Conservation (phyloP, 1,140 invertebrate genomes). For the Cydia splendana region DNA sequence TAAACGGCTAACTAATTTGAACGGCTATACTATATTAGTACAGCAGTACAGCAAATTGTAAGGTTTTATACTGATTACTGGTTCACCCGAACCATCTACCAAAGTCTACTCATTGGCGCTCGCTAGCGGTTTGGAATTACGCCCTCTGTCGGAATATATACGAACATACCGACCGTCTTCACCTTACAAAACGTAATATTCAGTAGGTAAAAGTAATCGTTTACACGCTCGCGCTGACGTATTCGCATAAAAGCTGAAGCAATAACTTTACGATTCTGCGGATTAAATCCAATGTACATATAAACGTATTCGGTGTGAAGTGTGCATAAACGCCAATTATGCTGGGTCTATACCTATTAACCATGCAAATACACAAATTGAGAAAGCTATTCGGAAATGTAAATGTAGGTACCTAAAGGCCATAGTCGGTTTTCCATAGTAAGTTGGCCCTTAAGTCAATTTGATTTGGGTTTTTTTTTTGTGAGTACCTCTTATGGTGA, state of each 20-base stretch:
- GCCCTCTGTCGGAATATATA: slow-evolving; percentile 4
- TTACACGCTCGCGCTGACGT: slow-evolving; percentile 22
- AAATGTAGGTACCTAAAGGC: too few relatives aligned
- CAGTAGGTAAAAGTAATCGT: slow-evolving; percentile 30
- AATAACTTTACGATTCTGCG: background rate
- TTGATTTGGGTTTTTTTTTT: too few relatives aligned
- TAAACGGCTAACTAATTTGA: too few relatives aligned
- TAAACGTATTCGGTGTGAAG: background rate
- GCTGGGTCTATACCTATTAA: background rate
- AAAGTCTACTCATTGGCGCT: background rate
- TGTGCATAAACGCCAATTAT: background rate
- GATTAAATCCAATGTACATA: background rate
- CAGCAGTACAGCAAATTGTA: too few relatives aligned
- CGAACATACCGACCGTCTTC: slow-evolving; percentile 13
- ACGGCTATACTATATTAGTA: too few relatives aligned
- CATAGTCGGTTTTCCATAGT: too few relatives aligned
- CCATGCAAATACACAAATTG: background rate
- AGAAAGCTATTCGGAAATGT: slow-evolving; percentile 2
- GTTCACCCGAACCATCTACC: background rate
- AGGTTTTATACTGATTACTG: background rate
- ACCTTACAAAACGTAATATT: slow-evolving; percentile 28
- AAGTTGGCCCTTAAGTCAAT: too few relatives aligned
- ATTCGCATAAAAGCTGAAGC: background rate
- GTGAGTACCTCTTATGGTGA: too few relatives aligned
- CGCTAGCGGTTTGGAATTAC: background rate